Conservation (phyloP, 2,113 vertebrate genomes). For the Myotis lucifugus region DNA sequence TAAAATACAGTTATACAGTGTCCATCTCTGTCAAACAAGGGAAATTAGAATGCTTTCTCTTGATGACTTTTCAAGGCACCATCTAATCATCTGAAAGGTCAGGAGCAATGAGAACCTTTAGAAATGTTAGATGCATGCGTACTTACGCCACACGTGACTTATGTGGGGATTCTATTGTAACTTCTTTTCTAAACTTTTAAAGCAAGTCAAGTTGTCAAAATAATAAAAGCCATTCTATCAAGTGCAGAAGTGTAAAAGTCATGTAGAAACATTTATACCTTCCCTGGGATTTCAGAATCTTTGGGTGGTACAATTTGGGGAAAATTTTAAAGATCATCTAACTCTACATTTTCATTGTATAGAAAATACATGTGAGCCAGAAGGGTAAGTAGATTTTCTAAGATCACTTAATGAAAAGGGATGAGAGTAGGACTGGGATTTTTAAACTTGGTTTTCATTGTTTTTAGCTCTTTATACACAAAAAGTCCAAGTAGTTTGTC, state of each 20-base stretch:
- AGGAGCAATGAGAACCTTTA: neutral
- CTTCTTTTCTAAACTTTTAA: slow-evolving; percentile 5
- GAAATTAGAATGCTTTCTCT: neutral
- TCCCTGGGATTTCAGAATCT: neutral
- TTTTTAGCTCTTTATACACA: neutral
- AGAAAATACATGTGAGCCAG: neutral
- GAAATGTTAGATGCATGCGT: neutral
- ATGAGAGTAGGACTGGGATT: neutral
- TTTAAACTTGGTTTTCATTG: neutral
- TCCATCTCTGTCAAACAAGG: neutral
- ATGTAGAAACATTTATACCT: neutral
- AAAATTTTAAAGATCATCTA: neutral
- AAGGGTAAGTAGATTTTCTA: neutral
- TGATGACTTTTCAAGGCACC: neutral
- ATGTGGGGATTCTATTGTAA: neutral
- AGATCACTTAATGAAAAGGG: neutral
- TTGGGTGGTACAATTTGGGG: neutral
- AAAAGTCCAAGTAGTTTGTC: neutral
- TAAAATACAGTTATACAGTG: neutral
- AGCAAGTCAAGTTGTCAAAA: neutral
- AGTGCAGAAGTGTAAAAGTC: neutral
- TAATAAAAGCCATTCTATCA: neutral
- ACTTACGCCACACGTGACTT: neutral
- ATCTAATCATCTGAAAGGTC: neutral
- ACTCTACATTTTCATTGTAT: neutral